phyloP scores from a whole-genome alignment of 2,888 invertebrate genomes.

The Bimastos eiseni region DNA sequence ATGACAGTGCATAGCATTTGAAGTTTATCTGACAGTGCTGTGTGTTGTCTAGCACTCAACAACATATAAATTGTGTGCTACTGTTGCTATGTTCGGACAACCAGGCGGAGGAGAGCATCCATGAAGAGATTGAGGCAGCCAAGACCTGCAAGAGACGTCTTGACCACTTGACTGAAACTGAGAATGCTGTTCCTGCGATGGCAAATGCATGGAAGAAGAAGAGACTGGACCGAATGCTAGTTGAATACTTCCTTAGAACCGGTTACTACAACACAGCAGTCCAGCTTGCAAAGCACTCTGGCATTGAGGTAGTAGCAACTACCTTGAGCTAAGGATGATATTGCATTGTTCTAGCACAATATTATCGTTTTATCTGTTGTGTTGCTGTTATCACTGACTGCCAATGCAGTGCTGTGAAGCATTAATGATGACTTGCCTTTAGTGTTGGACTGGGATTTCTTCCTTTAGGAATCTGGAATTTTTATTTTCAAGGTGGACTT shows the following conservation, averaged over 20 bases:
- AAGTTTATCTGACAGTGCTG: neutral
- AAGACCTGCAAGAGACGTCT: conserved; percentile 87
- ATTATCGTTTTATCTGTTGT: neutral
- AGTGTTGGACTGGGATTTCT: neutral
- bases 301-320: conserved; percentile 58
- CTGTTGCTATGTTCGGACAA: too few relatives aligned
- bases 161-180: conserved; percentile 81
- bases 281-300: conserved; percentile 78
- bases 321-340: neutral
- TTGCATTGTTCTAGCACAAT: neutral
- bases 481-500: neutral
- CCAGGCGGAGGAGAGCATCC: conserved; percentile 86
- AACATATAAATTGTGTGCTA: too few relatives aligned
- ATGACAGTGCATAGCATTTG: too few relatives aligned
- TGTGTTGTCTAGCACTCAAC: too few relatives aligned
- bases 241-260: conserved; percentile 90
- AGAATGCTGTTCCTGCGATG: conserved; percentile 60
- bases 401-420: neutral
- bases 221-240: conserved; percentile 89
- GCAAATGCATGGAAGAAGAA: conserved; percentile 78
- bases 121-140: conserved; percentile 87
- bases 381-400: neutral
- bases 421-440: neutral
- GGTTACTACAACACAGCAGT: conserved; percentile 94
- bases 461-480: neutral